phyloP scores from a whole-genome alignment of 2,797 vertebrate species.

The Centroberyx gerrardi region DNA sequence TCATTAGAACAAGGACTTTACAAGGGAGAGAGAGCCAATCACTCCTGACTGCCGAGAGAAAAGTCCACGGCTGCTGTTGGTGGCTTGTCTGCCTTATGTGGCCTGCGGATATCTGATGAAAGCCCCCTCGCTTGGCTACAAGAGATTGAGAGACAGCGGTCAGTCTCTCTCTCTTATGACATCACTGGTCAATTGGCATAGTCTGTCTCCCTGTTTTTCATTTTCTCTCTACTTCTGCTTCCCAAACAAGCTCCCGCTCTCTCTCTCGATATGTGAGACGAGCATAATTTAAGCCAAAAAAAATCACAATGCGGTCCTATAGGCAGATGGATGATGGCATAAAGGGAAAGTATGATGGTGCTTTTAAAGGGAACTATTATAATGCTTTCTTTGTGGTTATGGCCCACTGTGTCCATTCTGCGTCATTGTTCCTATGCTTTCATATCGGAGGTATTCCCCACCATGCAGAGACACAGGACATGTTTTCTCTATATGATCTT shows the following conservation, averaged over 20 bases:
- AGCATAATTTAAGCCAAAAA: slow-evolving; percentile 25
- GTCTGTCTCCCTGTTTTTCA: not conserved
- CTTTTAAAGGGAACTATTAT: slow-evolving; percentile 47
- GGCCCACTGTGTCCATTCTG: slow-evolving; percentile 25
- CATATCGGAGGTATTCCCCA: slow-evolving; percentile 41
- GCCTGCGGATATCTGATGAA: slow-evolving; percentile 54
- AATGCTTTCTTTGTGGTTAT: slow-evolving; percentile 65
- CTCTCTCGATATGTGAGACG: slow-evolving; percentile 41
- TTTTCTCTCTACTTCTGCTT: not conserved
- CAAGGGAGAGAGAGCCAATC: slow-evolving; percentile 44
- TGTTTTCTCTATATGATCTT: slow-evolving; percentile 46
- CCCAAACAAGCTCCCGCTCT: slow-evolving; percentile 2
- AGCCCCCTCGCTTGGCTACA: slow-evolving; percentile 32
- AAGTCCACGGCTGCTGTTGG: slow-evolving; percentile 47
- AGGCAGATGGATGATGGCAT: slow-evolving; percentile 62
- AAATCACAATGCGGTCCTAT: slow-evolving; percentile 40
- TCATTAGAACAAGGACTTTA: slow-evolving; percentile 71
- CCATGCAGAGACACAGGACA: slow-evolving; percentile 10
- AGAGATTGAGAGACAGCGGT: slow-evolving; percentile 16
- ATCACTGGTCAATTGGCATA: too few relatives aligned
- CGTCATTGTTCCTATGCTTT: slow-evolving; percentile 45
- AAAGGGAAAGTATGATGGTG: slow-evolving; percentile 53
- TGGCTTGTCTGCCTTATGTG: slow-evolving; percentile 49
- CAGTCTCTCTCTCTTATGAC: not conserved
- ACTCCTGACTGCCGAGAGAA: slow-evolving; percentile 61